Percentiles rank a stretch among this genome's conserved stretches.
These are phyloP conservation scores for Gallirallus australis DNA, from an alignment of 2,797 vertebrate genomes.

Conservation along the genomic window DNA sequence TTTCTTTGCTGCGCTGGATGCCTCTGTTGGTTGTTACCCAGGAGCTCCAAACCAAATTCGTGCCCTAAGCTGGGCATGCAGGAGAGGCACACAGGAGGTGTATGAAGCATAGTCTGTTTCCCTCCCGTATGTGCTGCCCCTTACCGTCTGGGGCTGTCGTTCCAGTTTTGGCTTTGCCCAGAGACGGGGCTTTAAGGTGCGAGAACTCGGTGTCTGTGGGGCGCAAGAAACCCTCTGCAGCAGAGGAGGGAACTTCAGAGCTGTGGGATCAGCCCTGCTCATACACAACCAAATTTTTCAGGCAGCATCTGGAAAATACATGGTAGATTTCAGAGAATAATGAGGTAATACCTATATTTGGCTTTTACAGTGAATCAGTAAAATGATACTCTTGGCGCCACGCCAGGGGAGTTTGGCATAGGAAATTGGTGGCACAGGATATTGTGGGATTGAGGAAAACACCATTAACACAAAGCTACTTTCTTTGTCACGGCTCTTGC, in stretches of 20 bases:
- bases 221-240: not conserved
- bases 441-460: not conserved
- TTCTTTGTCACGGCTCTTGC: not conserved
- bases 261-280: not conserved
- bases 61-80: not conserved
- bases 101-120: not conserved
- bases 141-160: accelerated
- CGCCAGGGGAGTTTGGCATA: not conserved
- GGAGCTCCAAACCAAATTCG: not conserved
- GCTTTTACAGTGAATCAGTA: slow-evolving; percentile 15
- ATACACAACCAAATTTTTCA: not conserved
- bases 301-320: slow-evolving; percentile 27
- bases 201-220: not conserved
- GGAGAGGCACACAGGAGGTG: not conserved
- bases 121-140: not conserved
- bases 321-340: not conserved
- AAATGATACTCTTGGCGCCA: not conserved
- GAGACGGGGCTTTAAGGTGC: accelerated
- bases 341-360: slow-evolving; percentile 25
- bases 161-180: not conserved
- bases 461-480: not conserved
- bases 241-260: not conserved
- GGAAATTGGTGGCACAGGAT: not conserved
- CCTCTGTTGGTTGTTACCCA: not conserved
- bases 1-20: not conserved